phyloP scores from a whole-genome alignment of 2,888 invertebrate species.

The Torymus texanus region DNA sequence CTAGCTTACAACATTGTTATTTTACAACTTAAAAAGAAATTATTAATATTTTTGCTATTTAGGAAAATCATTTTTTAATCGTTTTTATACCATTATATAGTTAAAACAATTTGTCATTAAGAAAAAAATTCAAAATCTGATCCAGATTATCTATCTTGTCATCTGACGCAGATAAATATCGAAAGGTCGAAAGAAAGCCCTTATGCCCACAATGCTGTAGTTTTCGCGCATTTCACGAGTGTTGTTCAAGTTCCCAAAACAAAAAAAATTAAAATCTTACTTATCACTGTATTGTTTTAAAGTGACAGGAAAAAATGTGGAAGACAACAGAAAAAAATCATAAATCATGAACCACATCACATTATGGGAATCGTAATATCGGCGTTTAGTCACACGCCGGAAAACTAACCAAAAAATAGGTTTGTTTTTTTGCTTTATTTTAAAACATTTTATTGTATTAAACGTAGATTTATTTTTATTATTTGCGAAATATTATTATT shows the following conservation, averaged over 20 bases:
- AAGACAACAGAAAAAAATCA: neutral
- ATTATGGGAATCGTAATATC: constrained; percentile 9
- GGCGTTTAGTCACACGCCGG: constrained; percentile 36
- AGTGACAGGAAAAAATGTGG: constrained; percentile 31
- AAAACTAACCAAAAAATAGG: constrained; percentile 50
- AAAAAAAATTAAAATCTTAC: constrained; percentile 20
- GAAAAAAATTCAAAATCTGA: neutral
- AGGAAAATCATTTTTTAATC: neutral
- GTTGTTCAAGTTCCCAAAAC: constrained; percentile 41
- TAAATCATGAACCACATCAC: constrained; percentile 2
- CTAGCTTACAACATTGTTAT: neutral
- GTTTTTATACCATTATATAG: neutral
- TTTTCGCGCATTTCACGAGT: constrained; percentile 51
- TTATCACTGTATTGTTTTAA: neutral
- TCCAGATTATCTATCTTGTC: constrained; percentile 22
- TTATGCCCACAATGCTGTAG: constrained; percentile 42
- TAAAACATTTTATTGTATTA: constrained; percentile 25
- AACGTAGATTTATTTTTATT: neutral
- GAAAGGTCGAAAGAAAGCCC: constrained; percentile 26
- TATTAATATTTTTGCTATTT: neutral
- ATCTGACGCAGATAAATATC: constrained; percentile 44
- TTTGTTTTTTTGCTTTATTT: constrained; percentile 44
- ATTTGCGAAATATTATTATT: no score
- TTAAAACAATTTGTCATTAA: neutral
- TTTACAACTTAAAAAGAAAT: neutral